Conservation (phyloP, 2,113 vertebrate species). For the Python bivittatus region DNA sequence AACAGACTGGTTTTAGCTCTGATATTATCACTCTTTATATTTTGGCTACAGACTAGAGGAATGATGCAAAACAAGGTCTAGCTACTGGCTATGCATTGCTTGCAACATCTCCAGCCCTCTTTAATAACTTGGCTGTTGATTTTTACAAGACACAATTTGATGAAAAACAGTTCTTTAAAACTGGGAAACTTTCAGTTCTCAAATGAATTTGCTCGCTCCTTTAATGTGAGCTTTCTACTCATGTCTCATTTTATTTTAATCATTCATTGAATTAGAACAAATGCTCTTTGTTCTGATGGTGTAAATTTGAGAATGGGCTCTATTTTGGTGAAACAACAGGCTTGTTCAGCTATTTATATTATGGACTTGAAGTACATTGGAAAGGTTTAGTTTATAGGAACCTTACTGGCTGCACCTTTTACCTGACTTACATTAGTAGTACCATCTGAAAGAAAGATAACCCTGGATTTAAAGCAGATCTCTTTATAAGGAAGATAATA, state of each 20-base stretch:
- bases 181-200: neutral
- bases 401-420: constrained; percentile 3
- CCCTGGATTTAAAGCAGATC: neutral
- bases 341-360: neutral
- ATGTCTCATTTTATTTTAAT: constrained; percentile 9
- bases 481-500: neutral
- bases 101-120: neutral
- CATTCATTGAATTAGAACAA: neutral
- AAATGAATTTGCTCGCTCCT: constrained; percentile 2
- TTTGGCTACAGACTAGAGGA: neutral
- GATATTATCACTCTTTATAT: constrained; percentile 22
- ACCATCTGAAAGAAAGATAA: neutral
- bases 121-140: neutral
- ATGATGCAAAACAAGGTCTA: neutral
- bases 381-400: neutral
- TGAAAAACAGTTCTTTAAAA: constrained; percentile 12
- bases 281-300: neutral
- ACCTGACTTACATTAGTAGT: constrained; percentile 18
- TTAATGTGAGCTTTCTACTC: neutral
- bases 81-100: neutral
- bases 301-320: neutral
- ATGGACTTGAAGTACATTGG: neutral
- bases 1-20: constrained; percentile 48
- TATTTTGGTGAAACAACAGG: neutral
- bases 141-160: neutral